Evolutionary conservation across 2,888 invertebrate species (phyloP).

Genomic region (Auanema freiburgensis): DNA sequence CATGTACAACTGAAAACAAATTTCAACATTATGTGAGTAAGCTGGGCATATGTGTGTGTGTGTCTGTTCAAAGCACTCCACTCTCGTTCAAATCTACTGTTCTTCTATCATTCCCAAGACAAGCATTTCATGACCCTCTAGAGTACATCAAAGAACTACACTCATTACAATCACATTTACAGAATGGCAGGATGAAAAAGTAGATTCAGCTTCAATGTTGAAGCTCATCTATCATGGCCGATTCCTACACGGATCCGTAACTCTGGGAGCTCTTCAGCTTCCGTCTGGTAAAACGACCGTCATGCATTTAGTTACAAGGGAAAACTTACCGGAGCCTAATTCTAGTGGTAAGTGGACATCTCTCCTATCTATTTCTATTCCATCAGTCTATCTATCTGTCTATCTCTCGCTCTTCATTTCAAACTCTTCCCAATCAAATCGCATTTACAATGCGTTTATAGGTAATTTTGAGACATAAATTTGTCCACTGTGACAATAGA

Average conservation of each 20-base stretch:
- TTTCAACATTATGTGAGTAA: too few species aligned
- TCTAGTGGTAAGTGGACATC: constrained; percentile 42
- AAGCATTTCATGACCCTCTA: too few species aligned
- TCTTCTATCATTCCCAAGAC: too few species aligned
- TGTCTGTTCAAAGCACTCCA: too few species aligned
- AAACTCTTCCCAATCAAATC: background rate
- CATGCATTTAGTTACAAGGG: constrained; percentile 99
- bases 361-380: too few species aligned
- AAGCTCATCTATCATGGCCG: constrained; percentile 99
- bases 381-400: background rate
- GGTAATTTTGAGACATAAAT: constrained; percentile 1
- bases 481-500: background rate
- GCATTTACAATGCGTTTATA: background rate
- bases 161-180: constrained; percentile 56
- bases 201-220: constrained; percentile 85
- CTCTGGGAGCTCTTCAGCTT: constrained; percentile 80
- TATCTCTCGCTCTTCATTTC: too few species aligned
- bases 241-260: constrained; percentile 67
- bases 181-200: constrained; percentile 96
- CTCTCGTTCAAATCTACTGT: too few species aligned
- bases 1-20: too few species aligned
- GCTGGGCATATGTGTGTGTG: too few species aligned
- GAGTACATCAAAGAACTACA: background rate
- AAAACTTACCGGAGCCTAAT: constrained; percentile 98
- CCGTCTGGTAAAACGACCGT: constrained; percentile 96